A percentile compares a stretch with the other conserved stretches of the same genome.
Evolutionary conservation across 1,140 invertebrate species (phyloP).

Genomic region (Drosophila mayri): DNA sequence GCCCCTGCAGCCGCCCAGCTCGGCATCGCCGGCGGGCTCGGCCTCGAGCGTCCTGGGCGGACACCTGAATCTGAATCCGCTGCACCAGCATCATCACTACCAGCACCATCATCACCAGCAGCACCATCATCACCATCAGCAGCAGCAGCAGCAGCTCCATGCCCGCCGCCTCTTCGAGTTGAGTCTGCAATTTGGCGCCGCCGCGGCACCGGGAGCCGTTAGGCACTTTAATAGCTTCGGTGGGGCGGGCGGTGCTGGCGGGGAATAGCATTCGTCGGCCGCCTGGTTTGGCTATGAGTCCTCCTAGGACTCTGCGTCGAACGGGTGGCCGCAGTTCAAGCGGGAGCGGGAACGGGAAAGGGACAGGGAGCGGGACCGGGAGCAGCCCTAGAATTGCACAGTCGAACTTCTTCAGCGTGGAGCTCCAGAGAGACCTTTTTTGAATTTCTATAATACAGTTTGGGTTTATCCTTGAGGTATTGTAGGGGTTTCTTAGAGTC

Average conservation of each 20-base stretch:
- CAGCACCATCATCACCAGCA: slow-evolving; percentile 83
- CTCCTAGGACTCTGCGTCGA: slow-evolving; percentile 71
- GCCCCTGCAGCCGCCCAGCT: slow-evolving; percentile 72
- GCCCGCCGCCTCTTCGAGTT: slow-evolving; percentile 83
- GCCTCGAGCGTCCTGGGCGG: slow-evolving; percentile 70
- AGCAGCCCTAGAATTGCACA: slow-evolving; percentile 48
- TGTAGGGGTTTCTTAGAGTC: neutral
- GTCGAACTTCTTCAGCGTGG: slow-evolving; percentile 31
- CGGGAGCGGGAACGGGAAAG: slow-evolving; percentile 23
- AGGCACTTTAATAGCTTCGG: slow-evolving; percentile 83
- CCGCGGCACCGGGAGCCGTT: slow-evolving; percentile 77
- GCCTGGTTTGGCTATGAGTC: slow-evolving; percentile 84
- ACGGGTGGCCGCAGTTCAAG: slow-evolving; percentile 66
- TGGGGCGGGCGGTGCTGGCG: slow-evolving; percentile 73
- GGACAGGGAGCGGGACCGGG: slow-evolving; percentile 10
- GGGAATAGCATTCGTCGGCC: slow-evolving; percentile 84
- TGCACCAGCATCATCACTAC: slow-evolving; percentile 80
- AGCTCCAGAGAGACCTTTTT: neutral
- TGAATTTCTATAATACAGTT: slow-evolving; percentile 5
- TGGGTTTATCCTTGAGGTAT: neutral
- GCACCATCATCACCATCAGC: slow-evolving; percentile 81
- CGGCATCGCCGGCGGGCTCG: slow-evolving; percentile 74
- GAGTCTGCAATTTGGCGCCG: slow-evolving; percentile 83
- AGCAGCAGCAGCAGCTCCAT: slow-evolving; percentile 84
- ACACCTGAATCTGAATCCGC: slow-evolving; percentile 63